A percentile compares a stretch with the other conserved stretches of the same genome.
Evolutionary conservation across 2,797 vertebrate species (phyloP).

Genomic region (Notoglanidium macrostoma): DNA sequence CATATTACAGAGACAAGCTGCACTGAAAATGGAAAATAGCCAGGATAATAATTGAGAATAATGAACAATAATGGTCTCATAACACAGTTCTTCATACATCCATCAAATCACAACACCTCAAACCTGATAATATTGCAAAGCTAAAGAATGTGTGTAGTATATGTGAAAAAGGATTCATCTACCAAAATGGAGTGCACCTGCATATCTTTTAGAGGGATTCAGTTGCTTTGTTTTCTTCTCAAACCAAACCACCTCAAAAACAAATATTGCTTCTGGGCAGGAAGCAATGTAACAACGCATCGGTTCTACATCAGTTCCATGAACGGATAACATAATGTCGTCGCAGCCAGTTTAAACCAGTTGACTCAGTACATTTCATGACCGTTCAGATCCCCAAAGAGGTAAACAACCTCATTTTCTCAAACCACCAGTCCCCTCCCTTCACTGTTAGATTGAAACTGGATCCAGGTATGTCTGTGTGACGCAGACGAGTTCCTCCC

Average conservation of each 20-base stretch:
- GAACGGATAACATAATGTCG: background rate
- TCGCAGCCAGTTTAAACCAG: slow-evolving; percentile 56
- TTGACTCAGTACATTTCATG: slow-evolving; percentile 52
- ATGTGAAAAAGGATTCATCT: background rate
- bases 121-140: background rate
- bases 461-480: slow-evolving; percentile 54
- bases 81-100: background rate
- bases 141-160: background rate
- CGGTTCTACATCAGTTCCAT: background rate
- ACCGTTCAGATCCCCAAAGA: slow-evolving; percentile 60
- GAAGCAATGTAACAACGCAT: background rate
- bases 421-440: slow-evolving; percentile 51
- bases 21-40: background rate
- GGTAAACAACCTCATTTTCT: slow-evolving; percentile 69
- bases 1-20: background rate
- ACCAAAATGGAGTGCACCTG: background rate
- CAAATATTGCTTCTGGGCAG: background rate
- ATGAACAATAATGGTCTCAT: background rate
- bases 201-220: background rate
- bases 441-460: slow-evolving; percentile 59
- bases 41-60: background rate
- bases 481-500: slow-evolving; percentile 37
- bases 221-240: background rate
- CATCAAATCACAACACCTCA: too few species aligned
- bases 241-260: background rate